Evolutionary conservation across 2,888 invertebrate species (phyloP).

Genomic region (Eurytoma californica): DNA sequence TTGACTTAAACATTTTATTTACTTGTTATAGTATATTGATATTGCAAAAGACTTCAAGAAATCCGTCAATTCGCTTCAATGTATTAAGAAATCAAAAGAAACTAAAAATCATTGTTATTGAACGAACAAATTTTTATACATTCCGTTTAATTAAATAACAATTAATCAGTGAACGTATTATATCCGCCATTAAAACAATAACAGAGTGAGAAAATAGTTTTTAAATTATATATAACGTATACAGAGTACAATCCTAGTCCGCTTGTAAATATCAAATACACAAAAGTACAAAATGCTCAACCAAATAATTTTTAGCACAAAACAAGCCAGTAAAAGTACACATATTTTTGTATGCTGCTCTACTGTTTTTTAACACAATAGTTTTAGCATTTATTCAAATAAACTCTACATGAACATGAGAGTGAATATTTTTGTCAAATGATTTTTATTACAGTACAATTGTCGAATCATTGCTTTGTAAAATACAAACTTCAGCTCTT

Average conservation of each 20-base stretch:
- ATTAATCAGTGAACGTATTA: too few relatives aligned
- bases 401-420: conserved; percentile 29
- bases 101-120: conserved; percentile 5
- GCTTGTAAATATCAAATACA: conserved; percentile 36
- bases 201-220: too few relatives aligned
- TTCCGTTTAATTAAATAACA: background rate
- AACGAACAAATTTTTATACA: conserved; percentile 13
- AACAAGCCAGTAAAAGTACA: conserved; percentile 15
- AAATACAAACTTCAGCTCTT: conserved; percentile 47
- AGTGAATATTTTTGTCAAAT: conserved; percentile 47
- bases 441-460: conserved; percentile 47
- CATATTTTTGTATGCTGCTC: conserved; percentile 40
- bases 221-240: too few relatives aligned
- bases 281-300: conserved; percentile 47
- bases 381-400: conserved; percentile 22
- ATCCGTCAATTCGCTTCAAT: background rate
- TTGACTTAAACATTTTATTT: conserved; percentile 27
- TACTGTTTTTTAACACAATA: conserved; percentile 23
- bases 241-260: conserved; percentile 22
- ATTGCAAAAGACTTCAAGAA: conserved; percentile 76
- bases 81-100: conserved; percentile 17
- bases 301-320: conserved; percentile 43
- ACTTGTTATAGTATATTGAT: conserved; percentile 78
- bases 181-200: too few relatives aligned
- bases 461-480: conserved; percentile 37